phyloP scores from a whole-genome alignment of 2,113 vertebrate genomes.

The Diadophis punctatus region DNA sequence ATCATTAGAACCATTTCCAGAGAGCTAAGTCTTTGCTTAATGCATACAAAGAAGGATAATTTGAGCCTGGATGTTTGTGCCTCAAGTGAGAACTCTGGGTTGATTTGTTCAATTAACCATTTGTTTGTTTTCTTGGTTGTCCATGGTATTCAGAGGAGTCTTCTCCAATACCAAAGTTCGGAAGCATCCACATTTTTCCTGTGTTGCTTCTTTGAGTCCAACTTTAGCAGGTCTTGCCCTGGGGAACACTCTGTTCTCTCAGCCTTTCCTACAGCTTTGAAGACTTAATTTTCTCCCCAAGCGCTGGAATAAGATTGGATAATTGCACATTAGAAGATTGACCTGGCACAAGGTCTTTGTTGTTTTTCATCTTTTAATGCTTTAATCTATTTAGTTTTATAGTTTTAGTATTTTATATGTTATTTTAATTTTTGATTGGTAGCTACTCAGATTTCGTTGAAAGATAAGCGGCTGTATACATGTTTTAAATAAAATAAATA shows the following conservation, averaged over 20 bases:
- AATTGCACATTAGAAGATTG: neutral
- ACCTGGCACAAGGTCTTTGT: neutral
- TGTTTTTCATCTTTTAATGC: neutral
- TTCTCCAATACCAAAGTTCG: neutral
- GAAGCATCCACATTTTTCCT: neutral
- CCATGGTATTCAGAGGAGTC: neutral
- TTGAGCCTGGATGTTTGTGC: neutral
- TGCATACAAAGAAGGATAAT: neutral
- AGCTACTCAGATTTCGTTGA: neutral
- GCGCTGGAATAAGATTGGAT: neutral
- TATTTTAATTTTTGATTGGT: neutral
- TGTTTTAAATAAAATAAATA: neutral
- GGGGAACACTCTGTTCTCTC: neutral
- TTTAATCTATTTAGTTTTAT: neutral
- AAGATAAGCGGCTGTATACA: neutral
- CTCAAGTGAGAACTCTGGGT: neutral
- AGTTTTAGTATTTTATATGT: neutral
- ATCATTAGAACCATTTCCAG: neutral
- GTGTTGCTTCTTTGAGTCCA: neutral
- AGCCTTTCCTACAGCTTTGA: neutral
- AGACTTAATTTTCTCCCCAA: neutral
- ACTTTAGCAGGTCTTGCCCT: neutral
- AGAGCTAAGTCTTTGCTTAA: neutral
- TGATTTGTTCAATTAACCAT: neutral
- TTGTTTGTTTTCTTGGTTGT: neutral